phyloP scores from a whole-genome alignment of 2,113 vertebrate species.

The Salvelinus alpinus region DNA sequence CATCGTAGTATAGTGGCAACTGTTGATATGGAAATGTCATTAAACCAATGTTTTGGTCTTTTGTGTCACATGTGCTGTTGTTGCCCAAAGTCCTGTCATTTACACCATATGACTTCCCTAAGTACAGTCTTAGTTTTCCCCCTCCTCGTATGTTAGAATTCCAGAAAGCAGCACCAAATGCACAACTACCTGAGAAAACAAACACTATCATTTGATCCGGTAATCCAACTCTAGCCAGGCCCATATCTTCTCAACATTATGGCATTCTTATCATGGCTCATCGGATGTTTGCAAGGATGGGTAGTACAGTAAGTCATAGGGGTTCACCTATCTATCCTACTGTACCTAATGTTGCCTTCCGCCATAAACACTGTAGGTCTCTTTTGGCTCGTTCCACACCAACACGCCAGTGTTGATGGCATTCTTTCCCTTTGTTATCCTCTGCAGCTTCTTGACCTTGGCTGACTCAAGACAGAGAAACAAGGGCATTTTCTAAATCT shows the following conservation, averaged over 20 bases:
- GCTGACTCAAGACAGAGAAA: neutral
- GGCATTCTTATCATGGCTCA: neutral
- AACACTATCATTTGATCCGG: neutral
- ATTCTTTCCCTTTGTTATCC: neutral
- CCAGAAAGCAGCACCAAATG: neutral
- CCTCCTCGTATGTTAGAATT: neutral
- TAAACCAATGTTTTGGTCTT: slow-evolving; percentile 32
- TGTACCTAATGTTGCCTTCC: neutral
- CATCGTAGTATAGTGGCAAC: neutral
- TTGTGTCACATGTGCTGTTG: slow-evolving; percentile 6
- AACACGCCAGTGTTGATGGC: slow-evolving; percentile 11
- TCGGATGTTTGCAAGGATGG: slow-evolving; percentile 34
- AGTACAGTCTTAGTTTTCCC: neutral
- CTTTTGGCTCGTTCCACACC: neutral
- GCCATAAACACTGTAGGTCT: neutral
- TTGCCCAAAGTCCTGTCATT: neutral
- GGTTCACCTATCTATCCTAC: neutral
- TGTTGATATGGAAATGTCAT: slow-evolving; percentile 28
- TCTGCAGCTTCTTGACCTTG: neutral
- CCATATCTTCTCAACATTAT: neutral
- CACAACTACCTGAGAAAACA: slow-evolving; percentile 9
- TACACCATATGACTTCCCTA: slow-evolving; percentile 15
- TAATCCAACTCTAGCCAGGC: neutral
- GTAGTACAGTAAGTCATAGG: neutral
- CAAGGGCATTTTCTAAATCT: neutral